Evolutionary conservation across 2,113 vertebrate species (phyloP), one percentile per base, ranked within the genome.

Genomic region (Chroicocephalus ridibundus): DNA sequence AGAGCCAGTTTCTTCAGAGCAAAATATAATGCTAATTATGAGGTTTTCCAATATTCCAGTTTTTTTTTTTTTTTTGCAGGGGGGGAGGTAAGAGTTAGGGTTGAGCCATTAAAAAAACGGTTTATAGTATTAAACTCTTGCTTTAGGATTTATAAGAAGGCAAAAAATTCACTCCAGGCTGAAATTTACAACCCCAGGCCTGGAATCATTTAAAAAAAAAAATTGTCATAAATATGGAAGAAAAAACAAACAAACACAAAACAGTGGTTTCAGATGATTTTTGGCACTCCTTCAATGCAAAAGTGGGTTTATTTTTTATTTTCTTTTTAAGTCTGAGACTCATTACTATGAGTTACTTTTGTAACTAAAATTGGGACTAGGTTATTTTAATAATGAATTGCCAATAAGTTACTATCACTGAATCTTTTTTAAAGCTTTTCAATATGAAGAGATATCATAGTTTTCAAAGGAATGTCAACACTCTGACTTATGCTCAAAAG

Each of bases 51-150:
- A 51, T 82, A 79, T 49, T 64, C 22, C 44, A 69, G 77, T 4
- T 36, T 66, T 85, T 79, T 17, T 71, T 7, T 14, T 52, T 54
- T 52, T 52, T 52, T 26, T 25, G 44, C 19, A 5, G 15, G 36
- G 61, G 21, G 27, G 31, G 19, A 68, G 46, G 38, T 32, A 80
- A 70, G 34, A 68, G 47, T 91, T 61, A 57, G 26, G 27, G 51
- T 15, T 90, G 81, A 55, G 61, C 47, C 86, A 88, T 86, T 95
- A 92, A 79, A 97, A 97, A 93, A 31, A 22, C 40, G 78, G 82
- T 97, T 90, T 81, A 88, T 84, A 90, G 82, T 51, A 94, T 69
- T 91, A 96, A 96, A 86, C 32, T 61, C 42, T 29, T 58, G 47
- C 80, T 87, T 93, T 55, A 90, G 52, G 21, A 90, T 95, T 95